A percentile compares a stretch with the other conserved stretches of the same genome.
These are phyloP conservation scores for Drosophila borborema DNA, from an alignment of 2,888 invertebrate species.

Conservation along the genomic window DNA sequence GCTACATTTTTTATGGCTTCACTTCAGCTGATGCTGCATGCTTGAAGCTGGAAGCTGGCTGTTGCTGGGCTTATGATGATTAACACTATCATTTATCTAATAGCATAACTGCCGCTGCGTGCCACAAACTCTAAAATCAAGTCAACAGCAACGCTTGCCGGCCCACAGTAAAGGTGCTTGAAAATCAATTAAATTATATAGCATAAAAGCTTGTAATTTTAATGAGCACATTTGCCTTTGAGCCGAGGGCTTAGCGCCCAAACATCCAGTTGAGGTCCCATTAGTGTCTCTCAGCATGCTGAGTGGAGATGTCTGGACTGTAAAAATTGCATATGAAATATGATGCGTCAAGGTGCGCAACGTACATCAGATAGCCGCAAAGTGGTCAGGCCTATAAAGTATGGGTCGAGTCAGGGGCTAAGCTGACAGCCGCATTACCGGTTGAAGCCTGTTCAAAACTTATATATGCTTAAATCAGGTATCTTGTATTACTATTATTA, in stretches of 20 bases:
- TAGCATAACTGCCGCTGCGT: conserved; percentile 46
- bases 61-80: conserved; percentile 44
- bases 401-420: conserved; percentile 28
- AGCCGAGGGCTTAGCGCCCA: conserved; percentile 3
- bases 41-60: conserved; percentile 5
- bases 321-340: conserved; percentile 63
- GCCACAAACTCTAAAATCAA: conserved; percentile 5
- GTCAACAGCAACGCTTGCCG: neutral
- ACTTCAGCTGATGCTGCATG: conserved; percentile 1
- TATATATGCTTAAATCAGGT: conserved; percentile 15
- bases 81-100: conserved; percentile 76
- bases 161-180: conserved; percentile 52
- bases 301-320: conserved; percentile 13
- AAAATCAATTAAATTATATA: conserved; percentile 70
- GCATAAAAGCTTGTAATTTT: conserved; percentile 52
- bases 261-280: conserved; percentile 27
- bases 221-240: conserved; percentile 36
- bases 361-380: conserved; percentile 61
- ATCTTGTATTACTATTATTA: conserved; percentile 22
- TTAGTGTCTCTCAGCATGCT: conserved; percentile 42
- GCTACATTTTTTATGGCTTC: conserved; percentile 46
- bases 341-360: conserved; percentile 52
- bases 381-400: conserved; percentile 53
- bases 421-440: conserved; percentile 59
- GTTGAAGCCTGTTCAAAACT: conserved; percentile 8